Conservation (phyloP, 2,888 invertebrate species). For the Chelonus formosanus region DNA sequence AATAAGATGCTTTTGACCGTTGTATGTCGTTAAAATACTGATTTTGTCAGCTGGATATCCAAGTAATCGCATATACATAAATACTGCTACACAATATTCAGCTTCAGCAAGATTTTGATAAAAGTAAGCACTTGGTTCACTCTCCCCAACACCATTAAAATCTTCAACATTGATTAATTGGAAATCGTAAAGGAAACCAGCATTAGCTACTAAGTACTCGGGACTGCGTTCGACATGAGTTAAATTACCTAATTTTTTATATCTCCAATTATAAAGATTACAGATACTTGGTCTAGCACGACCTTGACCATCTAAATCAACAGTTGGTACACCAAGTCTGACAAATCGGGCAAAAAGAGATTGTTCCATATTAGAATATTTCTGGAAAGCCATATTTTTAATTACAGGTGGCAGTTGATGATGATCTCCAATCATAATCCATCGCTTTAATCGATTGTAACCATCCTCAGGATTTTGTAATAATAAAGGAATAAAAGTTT, state of each 20-base stretch:
- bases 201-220: conserved; percentile 90
- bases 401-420: conserved; percentile 99
- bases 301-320: conserved; percentile 97
- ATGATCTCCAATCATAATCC: conserved; percentile 99
- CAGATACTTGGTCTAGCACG: conserved; percentile 92
- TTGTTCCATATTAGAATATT: conserved; percentile 99
- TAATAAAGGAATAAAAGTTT: conserved; percentile 97
- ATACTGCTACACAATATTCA: conserved; percentile 95
- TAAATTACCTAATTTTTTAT: conserved; percentile 94
- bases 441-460: conserved; percentile 92
- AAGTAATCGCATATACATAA: conserved; percentile 97
- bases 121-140: conserved; percentile 97
- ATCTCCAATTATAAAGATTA: conserved; percentile 94
- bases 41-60: conserved; percentile 98
- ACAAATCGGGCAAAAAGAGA: conserved; percentile 97
- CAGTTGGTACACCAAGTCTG: conserved; percentile 94
- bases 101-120: conserved; percentile 94
- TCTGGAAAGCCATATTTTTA: conserved; percentile 99
- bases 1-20: conserved; percentile 97
- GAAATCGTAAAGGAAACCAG: conserved; percentile 92
- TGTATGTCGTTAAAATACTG: conserved; percentile 97
- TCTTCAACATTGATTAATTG: conserved; percentile 96
- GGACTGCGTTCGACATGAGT: conserved; percentile 83
- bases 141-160: conserved; percentile 96
- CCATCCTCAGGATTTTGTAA: conserved; percentile 99